Base-by-base conservation (phyloP, 2,113 vertebrate species). In the Lichenostomus cassidix region DNA sequence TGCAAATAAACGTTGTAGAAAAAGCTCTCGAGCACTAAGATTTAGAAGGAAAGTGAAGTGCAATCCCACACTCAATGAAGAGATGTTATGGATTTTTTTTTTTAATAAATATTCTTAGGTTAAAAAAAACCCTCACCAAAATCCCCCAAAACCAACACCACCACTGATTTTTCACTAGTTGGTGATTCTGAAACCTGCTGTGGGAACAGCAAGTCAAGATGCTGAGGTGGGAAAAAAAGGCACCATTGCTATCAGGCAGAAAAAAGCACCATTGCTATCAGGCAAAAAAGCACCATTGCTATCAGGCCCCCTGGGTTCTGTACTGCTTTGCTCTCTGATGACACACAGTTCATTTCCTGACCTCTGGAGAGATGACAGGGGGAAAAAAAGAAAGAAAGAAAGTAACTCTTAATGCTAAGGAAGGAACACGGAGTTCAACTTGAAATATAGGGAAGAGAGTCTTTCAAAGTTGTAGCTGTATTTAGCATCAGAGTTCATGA, bases 401-500 rank as follows among this genome's bases (percentile, higher is more conserved):
- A 64, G 83, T 64, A 64, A 69, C 49, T 37, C 89, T 80, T 89
- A 95, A 60, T 70, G 70, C 87, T 83, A 92, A 94, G 84, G 79
- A 95, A 79, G 4, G 7, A 95, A 65, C 53, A 47, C 46, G 31
- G 60, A 90, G 64, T 94, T 93, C 79, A 91, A 77, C 86, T 85
- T 93, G 89, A 97, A 95, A 93, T 86, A 87, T 82, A 91, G 42
- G 24, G 64, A 96, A 89, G 95, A 76, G 23, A 55, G 59, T 46
- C 75, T 93, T 95, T 96, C 95, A 94, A 92, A 91, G 83, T 87
- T 78, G 79, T 79, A 95, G 96, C 95, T 82, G 96, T 97, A 97
- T 95, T 96, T 97, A 96, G 95, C 92, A 96, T 96, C 87, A 89
- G 94, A 89, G 96, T 97, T 97, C 94, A 97, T 96, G 95, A 94